Percentiles rank a stretch among this genome's conserved stretches.
These are phyloP conservation scores for Pterophyllum scalare DNA, from an alignment of 2,113 vertebrate genomes.

Conservation along the genomic window DNA sequence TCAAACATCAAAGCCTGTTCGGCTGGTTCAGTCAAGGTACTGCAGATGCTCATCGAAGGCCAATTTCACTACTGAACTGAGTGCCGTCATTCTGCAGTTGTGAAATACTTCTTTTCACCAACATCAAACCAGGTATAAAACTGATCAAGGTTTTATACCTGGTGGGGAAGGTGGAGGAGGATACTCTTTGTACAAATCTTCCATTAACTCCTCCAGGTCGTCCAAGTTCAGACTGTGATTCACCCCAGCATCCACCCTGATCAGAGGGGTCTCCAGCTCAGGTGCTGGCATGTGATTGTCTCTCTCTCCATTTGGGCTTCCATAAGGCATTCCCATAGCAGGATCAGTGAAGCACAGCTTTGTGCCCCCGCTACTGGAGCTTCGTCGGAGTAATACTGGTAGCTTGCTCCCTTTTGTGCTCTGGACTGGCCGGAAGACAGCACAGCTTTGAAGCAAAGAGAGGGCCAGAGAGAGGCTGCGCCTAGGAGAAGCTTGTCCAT, in stretches of 20 bases:
- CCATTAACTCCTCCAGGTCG: constrained; percentile 87
- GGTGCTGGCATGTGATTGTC: constrained; percentile 39
- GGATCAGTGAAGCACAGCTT: constrained; percentile 63
- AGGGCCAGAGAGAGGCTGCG: constrained; percentile 85
- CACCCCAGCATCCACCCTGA: constrained; percentile 68
- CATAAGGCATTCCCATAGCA: constrained; percentile 35
- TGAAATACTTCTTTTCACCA: background rate
- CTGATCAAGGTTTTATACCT: constrained; percentile 79
- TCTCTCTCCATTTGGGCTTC: constrained; percentile 37
- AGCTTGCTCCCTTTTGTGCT: constrained; percentile 88
- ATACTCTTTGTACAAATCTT: constrained; percentile 90
- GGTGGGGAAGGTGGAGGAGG: constrained; percentile 84
- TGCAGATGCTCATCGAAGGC: constrained; percentile 20
- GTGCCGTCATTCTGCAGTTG: background rate
- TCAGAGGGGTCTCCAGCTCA: constrained; percentile 77
- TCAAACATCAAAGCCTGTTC: constrained; percentile 25
- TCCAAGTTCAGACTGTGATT: constrained; percentile 76
- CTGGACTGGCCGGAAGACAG: constrained; percentile 85
- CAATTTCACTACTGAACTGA: background rate
- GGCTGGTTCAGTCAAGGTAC: background rate
- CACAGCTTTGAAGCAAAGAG: constrained; percentile 84
- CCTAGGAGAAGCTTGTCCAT: constrained; percentile 25
- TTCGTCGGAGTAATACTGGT: constrained; percentile 84
- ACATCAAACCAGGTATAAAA: background rate
- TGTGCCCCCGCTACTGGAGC: constrained; percentile 60